These are phyloP conservation scores for Sarcophilus harrisii DNA, from an alignment of 2,797 vertebrate species.

Conservation along the genomic window DNA sequence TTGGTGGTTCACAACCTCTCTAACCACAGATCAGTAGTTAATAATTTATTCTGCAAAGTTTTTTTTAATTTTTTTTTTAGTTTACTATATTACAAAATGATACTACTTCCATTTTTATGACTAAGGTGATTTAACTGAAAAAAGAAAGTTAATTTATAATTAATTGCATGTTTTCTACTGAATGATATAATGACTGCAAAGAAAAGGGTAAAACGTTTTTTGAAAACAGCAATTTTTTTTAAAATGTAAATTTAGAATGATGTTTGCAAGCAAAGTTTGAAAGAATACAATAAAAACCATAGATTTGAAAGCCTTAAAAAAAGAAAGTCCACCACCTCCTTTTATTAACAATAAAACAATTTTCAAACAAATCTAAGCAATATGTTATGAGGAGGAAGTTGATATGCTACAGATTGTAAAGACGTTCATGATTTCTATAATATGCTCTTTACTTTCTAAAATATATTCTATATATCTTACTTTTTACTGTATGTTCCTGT, in stretches of 20 bases:
- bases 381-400: no score
- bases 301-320: background rate
- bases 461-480: no score
- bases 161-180: background rate
- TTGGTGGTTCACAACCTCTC: no score
- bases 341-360: no score
- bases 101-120: background rate
- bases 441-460: no score
- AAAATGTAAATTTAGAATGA: background rate
- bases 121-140: background rate
- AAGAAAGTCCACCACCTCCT: no score
- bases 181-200: background rate
- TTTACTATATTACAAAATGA: background rate
- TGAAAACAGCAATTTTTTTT: background rate
- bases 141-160: background rate
- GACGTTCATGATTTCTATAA: no score
- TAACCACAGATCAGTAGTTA: background rate
- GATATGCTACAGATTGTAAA: no score
- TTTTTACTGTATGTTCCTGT: no score
- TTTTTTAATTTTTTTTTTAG: background rate
- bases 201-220: background rate
- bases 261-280: background rate
- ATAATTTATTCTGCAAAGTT: background rate
- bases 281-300: background rate
- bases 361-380: no score